Percentiles rank a stretch among this genome's conserved stretches.
phyloP scores from a whole-genome alignment of 53 echinoderm and acorn worm species.

The Actinopyga echinites region DNA sequence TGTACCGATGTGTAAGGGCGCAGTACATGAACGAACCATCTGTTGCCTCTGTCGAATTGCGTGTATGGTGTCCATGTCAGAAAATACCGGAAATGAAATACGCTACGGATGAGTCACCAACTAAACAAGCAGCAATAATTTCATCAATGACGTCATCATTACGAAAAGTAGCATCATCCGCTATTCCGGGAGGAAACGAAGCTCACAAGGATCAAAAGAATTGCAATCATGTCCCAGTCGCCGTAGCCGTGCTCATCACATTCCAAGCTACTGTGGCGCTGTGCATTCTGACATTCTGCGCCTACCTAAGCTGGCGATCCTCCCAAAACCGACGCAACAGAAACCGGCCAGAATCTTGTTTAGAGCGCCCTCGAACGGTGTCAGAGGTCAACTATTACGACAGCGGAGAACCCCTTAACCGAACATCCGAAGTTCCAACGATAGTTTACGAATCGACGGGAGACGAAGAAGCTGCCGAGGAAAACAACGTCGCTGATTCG shows the following conservation, averaged over 20 bases:
- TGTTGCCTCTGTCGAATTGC: constrained; percentile 53
- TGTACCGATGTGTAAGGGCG: constrained; percentile 56
- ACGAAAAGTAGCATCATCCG: too few relatives aligned
- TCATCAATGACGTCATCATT: background rate
- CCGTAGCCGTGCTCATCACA: constrained; percentile 81
- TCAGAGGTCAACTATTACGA: constrained; percentile 43
- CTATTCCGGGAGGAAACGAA: background rate
- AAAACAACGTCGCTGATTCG: background rate
- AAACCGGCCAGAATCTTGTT: background rate
- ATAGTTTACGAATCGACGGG: constrained; percentile 31
- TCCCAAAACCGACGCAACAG: background rate
- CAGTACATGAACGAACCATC: constrained; percentile 1
- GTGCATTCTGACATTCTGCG: constrained; percentile 73
- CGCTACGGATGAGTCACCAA: background rate
- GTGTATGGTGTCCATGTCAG: constrained; percentile 58
- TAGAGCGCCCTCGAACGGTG: constrained; percentile 22
- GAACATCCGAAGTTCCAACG: background rate
- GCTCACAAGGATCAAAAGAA: background rate
- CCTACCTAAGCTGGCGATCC: constrained; percentile 33
- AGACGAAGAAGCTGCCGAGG: background rate
- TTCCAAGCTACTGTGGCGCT: constrained; percentile 83
- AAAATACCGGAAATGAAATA: constrained; percentile 5
- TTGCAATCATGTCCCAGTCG: constrained; percentile 76
- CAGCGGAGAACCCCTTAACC: background rate
- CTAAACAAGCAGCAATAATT: background rate